phyloP scores from a whole-genome alignment of 1,140 invertebrate genomes.

The Spodoptera frugiperda region DNA sequence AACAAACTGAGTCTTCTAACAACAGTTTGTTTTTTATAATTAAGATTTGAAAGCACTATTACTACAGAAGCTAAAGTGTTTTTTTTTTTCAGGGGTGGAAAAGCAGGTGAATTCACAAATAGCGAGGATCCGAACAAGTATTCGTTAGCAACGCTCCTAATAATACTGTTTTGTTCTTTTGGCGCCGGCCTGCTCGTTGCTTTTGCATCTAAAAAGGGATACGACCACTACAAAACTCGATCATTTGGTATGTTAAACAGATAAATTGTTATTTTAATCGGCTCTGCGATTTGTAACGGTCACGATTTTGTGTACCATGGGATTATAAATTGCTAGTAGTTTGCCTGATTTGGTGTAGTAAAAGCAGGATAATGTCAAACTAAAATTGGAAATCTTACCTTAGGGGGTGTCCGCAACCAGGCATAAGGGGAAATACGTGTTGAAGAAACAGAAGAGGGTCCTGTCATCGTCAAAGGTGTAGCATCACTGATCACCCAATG shows the following conservation, averaged over 20 bases:
- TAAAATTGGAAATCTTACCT: slow-evolving; percentile 8
- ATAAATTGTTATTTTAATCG: background rate
- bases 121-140: background rate
- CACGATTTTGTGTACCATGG: too few species aligned
- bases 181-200: slow-evolving; percentile 23
- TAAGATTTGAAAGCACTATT: too few species aligned
- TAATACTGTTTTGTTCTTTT: slow-evolving; percentile 6
- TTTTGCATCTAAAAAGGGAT: slow-evolving; percentile 2
- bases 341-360: too few species aligned
- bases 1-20: too few species aligned
- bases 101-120: background rate
- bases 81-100: background rate
- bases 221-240: slow-evolving; percentile 34
- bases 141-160: background rate
- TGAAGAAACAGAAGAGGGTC: slow-evolving; percentile 2
- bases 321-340: too few species aligned
- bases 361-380: background rate
- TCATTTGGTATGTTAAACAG: slow-evolving; percentile 10
- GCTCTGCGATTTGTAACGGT: background rate
- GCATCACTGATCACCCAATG: background rate
- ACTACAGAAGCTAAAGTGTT: background rate
- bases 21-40: too few species aligned
- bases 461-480: background rate
- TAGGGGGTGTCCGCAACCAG: slow-evolving; percentile 2
- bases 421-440: background rate